Conservation (phyloP, 2,797 vertebrate species). For the Uromys caudimaculatus region DNA sequence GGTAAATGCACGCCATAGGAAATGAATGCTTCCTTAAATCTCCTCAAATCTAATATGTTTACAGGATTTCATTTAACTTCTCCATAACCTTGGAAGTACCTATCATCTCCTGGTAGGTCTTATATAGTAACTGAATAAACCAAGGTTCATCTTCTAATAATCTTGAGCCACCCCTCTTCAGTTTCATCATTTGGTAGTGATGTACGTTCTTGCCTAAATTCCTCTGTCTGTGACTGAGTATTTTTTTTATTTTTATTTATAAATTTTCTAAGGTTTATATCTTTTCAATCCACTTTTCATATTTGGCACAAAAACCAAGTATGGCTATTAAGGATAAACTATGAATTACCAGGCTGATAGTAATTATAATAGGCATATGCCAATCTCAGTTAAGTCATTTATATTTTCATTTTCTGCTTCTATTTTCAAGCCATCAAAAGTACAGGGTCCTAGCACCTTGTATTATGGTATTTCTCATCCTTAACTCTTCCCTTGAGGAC, state of each 20-base stretch:
- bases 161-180: not conserved
- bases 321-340: not conserved
- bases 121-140: not conserved
- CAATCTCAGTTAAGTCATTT: not conserved
- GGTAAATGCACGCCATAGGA: not conserved
- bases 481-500: not conserved
- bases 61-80: not conserved
- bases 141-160: not conserved
- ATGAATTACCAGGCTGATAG: not conserved
- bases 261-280: not conserved
- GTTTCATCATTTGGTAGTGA: not conserved
- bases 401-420: not conserved
- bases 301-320: not conserved
- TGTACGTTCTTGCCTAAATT: not conserved
- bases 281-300: not conserved
- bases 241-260: not conserved
- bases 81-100: not conserved
- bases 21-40: not conserved
- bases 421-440: not conserved
- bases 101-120: not conserved
- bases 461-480: not conserved
- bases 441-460: not conserved
- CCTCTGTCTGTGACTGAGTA: not conserved
- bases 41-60: not conserved
- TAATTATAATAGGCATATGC: not conserved